Conservation (phyloP, 1,140 invertebrate genomes). For the Drosophila hydei region DNA sequence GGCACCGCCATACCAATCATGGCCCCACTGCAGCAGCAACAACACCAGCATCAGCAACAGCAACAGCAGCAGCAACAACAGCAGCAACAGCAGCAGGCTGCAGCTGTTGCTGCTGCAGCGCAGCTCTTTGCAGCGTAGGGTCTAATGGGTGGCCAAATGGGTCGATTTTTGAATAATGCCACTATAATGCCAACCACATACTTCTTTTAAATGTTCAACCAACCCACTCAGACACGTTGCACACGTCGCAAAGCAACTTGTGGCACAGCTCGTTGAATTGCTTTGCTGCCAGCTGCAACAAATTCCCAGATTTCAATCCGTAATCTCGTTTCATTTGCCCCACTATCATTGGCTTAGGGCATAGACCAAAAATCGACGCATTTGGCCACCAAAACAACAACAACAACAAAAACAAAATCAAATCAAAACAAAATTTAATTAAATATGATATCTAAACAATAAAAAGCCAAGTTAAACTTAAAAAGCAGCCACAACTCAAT, state of each 20-base stretch:
- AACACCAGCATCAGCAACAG: conserved; percentile 19
- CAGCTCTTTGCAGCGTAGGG: conserved; percentile 79
- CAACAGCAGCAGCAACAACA: conserved; percentile 54
- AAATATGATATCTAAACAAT: conserved; percentile 23
- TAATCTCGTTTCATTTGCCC: neutral
- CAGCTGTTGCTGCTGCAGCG: conserved; percentile 71
- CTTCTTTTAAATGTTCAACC: conserved; percentile 64
- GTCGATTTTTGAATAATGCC: conserved; percentile 83
- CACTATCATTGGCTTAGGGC: neutral
- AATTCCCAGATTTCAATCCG: neutral
- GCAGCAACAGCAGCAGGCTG: conserved; percentile 64
- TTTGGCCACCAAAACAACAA: conserved; percentile 58
- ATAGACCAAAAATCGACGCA: conserved; percentile 65
- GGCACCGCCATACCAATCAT: conserved; percentile 76
- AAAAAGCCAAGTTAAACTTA: conserved; percentile 67
- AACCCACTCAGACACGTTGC: conserved; percentile 33
- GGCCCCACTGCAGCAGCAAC: conserved; percentile 33
- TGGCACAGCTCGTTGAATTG: conserved; percentile 35
- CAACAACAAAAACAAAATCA: neutral
- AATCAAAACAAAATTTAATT: conserved; percentile 26
- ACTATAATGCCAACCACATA: conserved; percentile 82
- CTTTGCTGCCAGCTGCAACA: conserved; percentile 55
- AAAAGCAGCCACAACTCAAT: conserved; percentile 32
- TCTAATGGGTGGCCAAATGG: conserved; percentile 83
- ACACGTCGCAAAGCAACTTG: conserved; percentile 43